A percentile compares a stretch with the other conserved stretches of the same genome.
Evolutionary conservation across 2,113 vertebrate species (phyloP).

Genomic region (Panthera tigris): DNA sequence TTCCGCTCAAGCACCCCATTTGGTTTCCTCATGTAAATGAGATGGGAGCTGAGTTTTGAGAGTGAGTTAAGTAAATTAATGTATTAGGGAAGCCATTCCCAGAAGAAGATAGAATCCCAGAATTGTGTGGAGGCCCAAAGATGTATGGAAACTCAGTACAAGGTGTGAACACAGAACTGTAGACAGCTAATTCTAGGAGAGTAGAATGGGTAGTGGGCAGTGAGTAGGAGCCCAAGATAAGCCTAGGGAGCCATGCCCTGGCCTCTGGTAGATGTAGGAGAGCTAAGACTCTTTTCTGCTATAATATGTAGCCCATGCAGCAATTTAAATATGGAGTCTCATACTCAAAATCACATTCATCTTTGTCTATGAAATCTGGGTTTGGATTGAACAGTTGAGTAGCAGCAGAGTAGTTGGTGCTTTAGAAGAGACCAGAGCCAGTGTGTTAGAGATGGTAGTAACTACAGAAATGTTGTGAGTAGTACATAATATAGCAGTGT

Average conservation of each 20-base stretch:
- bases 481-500: accelerated
- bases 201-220: background rate
- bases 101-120: background rate
- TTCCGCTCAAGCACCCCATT: background rate
- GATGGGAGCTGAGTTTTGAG: background rate
- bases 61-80: no score
- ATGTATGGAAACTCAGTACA: background rate
- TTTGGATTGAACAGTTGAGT: background rate
- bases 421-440: background rate
- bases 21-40: background rate
- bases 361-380: background rate
- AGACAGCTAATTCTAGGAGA: background rate
- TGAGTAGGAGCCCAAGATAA: background rate
- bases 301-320: background rate
- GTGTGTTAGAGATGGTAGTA: background rate
- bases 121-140: background rate
- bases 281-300: background rate
- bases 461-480: background rate
- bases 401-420: background rate
- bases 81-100: background rate
- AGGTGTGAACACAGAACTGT: background rate
- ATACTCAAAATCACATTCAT: background rate
- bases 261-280: accelerated
- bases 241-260: accelerated
- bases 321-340: background rate